Evolutionary conservation across 2,797 vertebrate genomes (phyloP).

Genomic region (Bradypodion pumilum): DNA sequence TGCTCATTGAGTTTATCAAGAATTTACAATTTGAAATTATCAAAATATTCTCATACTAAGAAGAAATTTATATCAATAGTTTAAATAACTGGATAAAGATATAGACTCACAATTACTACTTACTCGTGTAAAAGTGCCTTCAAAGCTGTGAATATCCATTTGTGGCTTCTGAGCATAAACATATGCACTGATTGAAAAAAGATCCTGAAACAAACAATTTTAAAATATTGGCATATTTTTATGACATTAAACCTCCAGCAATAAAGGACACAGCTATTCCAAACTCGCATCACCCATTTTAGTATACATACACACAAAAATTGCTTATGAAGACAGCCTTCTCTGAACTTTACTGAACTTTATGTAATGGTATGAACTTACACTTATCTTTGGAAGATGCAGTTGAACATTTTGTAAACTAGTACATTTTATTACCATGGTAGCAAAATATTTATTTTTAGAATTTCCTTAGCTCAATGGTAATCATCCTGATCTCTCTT

Average conservation of each 20-base stretch:
- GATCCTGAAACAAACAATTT: constrained; percentile 84
- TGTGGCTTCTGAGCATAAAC: constrained; percentile 96
- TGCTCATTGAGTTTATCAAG: background rate
- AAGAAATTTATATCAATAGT: background rate
- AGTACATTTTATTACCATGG: background rate
- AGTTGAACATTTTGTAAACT: background rate
- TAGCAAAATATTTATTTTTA: background rate
- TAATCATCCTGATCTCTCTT: background rate
- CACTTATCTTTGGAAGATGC: background rate
- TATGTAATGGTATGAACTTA: background rate
- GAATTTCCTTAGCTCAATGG: background rate
- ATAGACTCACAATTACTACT: constrained; percentile 55
- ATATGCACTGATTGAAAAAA: constrained; percentile 93
- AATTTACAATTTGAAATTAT: background rate
- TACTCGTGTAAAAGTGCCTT: constrained; percentile 97
- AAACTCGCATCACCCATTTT: background rate
- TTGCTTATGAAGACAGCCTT: background rate
- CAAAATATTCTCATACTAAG: background rate
- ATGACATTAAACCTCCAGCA: background rate
- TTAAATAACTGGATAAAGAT: background rate
- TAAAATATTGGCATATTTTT: constrained; percentile 29
- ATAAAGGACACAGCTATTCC: background rate
- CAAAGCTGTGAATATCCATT: constrained; percentile 97
- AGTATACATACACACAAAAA: background rate
- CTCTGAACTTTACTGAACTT: background rate